Percentiles rank a stretch among this genome's conserved stretches.
Evolutionary conservation across 2,888 invertebrate species (phyloP).

Genomic region (Syrista parreyssii): DNA sequence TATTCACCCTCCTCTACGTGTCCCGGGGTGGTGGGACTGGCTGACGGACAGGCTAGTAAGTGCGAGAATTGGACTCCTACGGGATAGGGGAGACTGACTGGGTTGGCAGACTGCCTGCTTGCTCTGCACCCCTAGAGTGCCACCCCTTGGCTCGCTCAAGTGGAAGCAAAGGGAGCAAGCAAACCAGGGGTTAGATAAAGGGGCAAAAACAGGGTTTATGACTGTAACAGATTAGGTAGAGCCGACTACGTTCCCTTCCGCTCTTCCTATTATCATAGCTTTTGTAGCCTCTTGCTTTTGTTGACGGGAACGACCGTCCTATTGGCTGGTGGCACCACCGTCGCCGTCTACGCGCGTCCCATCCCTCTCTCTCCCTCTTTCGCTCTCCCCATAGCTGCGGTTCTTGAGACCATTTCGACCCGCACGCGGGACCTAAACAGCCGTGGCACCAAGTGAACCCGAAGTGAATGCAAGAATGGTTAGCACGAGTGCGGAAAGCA

Average conservation of each 20-base stretch:
- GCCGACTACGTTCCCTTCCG: slow-evolving; percentile 37
- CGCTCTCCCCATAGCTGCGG: neutral
- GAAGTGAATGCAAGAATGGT: neutral
- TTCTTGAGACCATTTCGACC: neutral
- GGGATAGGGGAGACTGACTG: neutral
- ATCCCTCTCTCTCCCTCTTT: slow-evolving; percentile 17
- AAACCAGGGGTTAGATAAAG: slow-evolving; percentile 26
- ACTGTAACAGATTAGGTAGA: slow-evolving; percentile 63
- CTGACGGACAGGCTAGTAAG: neutral
- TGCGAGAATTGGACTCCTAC: neutral
- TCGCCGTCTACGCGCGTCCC: slow-evolving; percentile 10
- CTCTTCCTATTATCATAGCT: slow-evolving; percentile 37
- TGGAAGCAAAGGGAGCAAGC: slow-evolving; percentile 39
- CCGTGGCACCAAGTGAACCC: neutral
- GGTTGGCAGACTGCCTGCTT: neutral
- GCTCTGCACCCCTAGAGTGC: slow-evolving; percentile 27
- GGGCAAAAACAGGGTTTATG: slow-evolving; percentile 62
- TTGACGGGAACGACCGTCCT: slow-evolving; percentile 21
- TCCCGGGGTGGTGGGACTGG: neutral
- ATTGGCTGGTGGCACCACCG: neutral
- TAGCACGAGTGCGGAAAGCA: slow-evolving; percentile 31
- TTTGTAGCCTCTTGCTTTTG: slow-evolving; percentile 43
- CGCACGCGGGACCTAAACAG: neutral
- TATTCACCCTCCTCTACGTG: slow-evolving; percentile 51
- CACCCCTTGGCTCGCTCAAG: slow-evolving; percentile 43